phyloP scores from a whole-genome alignment of 2,797 vertebrate genomes.

The Paramormyrops hopkinsi region DNA sequence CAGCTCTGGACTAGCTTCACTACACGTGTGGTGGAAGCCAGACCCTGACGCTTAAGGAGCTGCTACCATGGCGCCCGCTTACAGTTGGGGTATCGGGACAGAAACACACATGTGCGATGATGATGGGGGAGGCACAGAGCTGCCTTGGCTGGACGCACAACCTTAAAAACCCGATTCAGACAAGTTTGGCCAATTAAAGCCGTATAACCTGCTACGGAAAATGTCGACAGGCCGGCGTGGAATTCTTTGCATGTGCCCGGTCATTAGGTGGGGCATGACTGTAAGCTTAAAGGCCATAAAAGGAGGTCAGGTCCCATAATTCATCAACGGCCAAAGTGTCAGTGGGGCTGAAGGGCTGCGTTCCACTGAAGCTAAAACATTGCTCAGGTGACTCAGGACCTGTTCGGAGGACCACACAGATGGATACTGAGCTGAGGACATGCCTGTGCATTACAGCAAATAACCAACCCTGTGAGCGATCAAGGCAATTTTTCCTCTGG shows the following conservation, averaged over 20 bases:
- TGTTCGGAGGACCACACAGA: not conserved
- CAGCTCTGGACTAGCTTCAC: not conserved
- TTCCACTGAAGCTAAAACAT: not conserved
- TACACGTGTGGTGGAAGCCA: not conserved
- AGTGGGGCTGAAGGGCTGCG: not conserved
- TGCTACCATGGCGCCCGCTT: not conserved
- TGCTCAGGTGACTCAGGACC: not conserved
- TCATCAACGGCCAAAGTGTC: not conserved
- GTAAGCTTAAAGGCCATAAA: conserved; percentile 3
- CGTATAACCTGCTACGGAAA: not conserved
- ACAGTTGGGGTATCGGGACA: not conserved
- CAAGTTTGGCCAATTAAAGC: not conserved
- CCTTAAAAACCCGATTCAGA: not conserved
- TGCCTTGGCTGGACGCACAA: not conserved
- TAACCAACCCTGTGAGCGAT: not conserved
- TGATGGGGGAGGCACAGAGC: not conserved
- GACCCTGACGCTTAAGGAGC: not conserved
- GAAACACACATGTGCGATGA: not conserved
- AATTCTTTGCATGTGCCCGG: not conserved
- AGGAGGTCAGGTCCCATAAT: not conserved
- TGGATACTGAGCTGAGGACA: not conserved
- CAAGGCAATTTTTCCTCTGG: not conserved
- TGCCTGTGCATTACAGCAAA: not conserved
- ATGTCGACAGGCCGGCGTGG: not conserved
- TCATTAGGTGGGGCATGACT: conserved; percentile 2